Evolutionary conservation across 2,113 vertebrate genomes (phyloP).

Genomic region (Tetrao urogallus): DNA sequence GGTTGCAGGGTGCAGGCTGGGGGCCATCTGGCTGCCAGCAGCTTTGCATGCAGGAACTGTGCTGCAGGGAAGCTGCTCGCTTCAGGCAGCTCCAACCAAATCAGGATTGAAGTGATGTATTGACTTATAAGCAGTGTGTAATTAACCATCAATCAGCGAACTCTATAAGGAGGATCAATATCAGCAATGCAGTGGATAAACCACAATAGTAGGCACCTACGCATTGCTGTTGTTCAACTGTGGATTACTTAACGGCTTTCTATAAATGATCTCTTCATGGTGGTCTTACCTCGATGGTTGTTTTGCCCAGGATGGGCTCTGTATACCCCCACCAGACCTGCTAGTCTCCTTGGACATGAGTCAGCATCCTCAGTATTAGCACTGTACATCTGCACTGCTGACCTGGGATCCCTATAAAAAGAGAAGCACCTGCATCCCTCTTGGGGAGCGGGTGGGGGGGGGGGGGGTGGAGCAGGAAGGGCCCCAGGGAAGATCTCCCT

Average conservation of each 20-base stretch:
- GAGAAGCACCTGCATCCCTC: background rate
- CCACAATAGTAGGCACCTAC: background rate
- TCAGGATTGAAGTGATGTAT: background rate
- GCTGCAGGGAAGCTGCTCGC: background rate
- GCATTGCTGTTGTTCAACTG: background rate
- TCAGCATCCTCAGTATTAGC: background rate
- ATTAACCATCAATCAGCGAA: conserved; percentile 52
- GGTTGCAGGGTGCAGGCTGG: background rate
- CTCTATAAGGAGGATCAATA: background rate
- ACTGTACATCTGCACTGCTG: background rate
- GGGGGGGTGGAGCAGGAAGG: too few species aligned
- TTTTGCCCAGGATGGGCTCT: background rate
- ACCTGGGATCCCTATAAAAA: background rate
- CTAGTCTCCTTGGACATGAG: background rate
- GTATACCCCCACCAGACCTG: rapidly evolving
- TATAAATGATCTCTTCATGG: background rate
- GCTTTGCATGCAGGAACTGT: background rate
- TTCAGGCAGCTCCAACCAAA: background rate
- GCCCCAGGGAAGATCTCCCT: background rate
- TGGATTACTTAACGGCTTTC: background rate
- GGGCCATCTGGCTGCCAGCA: background rate
- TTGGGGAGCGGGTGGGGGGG: rapidly evolving
- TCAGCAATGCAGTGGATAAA: background rate
- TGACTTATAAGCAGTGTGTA: conserved; percentile 4
- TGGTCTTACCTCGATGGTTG: background rate